A percentile compares a stretch with the other conserved stretches of the same genome.
Evolutionary conservation across 1,140 invertebrate genomes (phyloP).

Genomic region (Thaumatotibia leucotreta): DNA sequence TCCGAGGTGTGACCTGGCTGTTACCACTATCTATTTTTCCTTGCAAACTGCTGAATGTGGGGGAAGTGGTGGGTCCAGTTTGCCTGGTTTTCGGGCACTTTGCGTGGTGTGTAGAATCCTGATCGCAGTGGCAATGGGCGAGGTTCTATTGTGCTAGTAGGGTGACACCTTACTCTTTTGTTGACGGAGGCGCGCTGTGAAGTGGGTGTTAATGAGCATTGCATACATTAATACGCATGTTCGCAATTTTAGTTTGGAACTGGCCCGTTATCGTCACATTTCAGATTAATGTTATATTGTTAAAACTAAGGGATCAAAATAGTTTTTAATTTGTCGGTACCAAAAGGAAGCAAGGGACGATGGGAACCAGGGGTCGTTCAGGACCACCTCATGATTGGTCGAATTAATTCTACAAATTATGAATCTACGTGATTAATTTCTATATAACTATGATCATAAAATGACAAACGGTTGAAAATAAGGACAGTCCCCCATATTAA

Average conservation of each 20-base stretch:
- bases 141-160: conserved; percentile 28
- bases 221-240: not conserved
- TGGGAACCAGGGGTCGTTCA: too few relatives aligned
- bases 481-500: too few relatives aligned
- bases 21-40: not conserved
- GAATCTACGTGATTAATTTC: too few relatives aligned
- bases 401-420: too few relatives aligned
- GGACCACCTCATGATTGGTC: too few relatives aligned
- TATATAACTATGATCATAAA: too few relatives aligned
- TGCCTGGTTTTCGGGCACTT: conserved; percentile 25
- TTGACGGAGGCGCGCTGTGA: conserved; percentile 22
- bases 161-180: conserved; percentile 35
- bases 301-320: too few relatives aligned
- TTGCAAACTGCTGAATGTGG: not conserved
- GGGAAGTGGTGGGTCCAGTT: conserved; percentile 19
- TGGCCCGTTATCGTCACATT: too few relatives aligned
- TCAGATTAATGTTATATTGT: too few relatives aligned
- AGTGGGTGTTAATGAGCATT: conserved; percentile 34
- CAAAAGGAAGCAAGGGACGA: too few relatives aligned
- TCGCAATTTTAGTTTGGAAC: not conserved
- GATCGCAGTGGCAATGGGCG: conserved; percentile 49
- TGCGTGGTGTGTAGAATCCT: conserved; percentile 42
- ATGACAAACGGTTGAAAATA: too few relatives aligned
- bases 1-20: not conserved
- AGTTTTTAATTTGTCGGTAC: too few relatives aligned